Conservation (phyloP, 2,888 invertebrate genomes). For the Lymantria dispar region DNA sequence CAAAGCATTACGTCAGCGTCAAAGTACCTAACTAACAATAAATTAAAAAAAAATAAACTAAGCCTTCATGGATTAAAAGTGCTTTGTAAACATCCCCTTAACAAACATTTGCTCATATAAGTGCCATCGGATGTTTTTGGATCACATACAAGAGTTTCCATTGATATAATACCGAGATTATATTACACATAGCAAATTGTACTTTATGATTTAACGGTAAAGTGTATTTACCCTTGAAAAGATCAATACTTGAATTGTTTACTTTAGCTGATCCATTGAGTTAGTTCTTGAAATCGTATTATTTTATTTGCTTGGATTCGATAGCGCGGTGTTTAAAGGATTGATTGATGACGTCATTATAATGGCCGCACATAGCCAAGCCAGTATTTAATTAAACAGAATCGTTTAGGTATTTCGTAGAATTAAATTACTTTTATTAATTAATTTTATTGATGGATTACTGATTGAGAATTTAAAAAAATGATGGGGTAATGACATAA, state of each 20-base stretch:
- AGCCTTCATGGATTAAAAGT: slow-evolving; percentile 15
- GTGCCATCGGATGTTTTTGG: slow-evolving; percentile 67
- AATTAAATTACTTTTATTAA: not conserved
- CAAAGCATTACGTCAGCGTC: not conserved
- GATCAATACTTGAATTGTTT: slow-evolving; percentile 38
- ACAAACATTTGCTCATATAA: slow-evolving; percentile 57
- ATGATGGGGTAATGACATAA: too few relatives aligned
- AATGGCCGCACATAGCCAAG: slow-evolving; percentile 8
- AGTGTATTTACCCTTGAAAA: not conserved
- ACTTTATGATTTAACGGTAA: slow-evolving; percentile 18
- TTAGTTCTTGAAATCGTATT: slow-evolving; percentile 48
- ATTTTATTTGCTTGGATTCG: slow-evolving; percentile 52
- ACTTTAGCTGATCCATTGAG: slow-evolving; percentile 55
- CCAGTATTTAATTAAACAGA: not conserved
- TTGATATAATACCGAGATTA: slow-evolving; percentile 50
- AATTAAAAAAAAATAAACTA: slow-evolving; percentile 7
- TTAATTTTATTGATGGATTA: too few relatives aligned
- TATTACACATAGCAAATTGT: slow-evolving; percentile 4
- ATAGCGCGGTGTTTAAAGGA: slow-evolving; percentile 35
- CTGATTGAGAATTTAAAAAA: too few relatives aligned
- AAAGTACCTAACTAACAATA: not conserved
- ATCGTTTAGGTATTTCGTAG: too few relatives aligned
- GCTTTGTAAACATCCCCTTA: slow-evolving; percentile 39
- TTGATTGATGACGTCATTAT: slow-evolving; percentile 43
- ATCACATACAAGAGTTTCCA: slow-evolving; percentile 65